These are phyloP conservation scores for Ctena decussata DNA, from an alignment of 2,888 invertebrate species.

Conservation along the genomic window DNA sequence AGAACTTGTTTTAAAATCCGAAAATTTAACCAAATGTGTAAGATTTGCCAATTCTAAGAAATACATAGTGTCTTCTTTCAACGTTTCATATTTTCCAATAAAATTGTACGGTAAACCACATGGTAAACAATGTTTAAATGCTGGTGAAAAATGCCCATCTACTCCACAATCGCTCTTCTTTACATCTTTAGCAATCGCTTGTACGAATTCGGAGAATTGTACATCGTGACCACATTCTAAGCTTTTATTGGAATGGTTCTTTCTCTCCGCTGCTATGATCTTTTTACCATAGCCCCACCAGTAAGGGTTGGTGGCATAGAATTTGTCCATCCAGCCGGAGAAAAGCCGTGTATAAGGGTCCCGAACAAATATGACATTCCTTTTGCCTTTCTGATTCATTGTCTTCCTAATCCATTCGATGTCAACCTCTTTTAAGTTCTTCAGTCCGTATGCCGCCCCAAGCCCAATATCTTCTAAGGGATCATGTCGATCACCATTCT, in stretches of 20 bases:
- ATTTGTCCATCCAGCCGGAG: conserved; percentile 71
- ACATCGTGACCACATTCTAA: conserved; percentile 65
- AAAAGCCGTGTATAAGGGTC: conserved; percentile 68
- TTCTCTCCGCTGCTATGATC: conserved; percentile 35
- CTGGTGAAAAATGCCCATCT: conserved; percentile 68
- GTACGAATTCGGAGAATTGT: conserved; percentile 68
- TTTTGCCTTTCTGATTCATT: not conserved
- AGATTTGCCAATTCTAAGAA: conserved; percentile 50
- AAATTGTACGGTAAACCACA: conserved; percentile 63
- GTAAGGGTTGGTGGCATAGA: conserved; percentile 65
- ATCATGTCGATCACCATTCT: not conserved
- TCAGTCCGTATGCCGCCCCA: not conserved
- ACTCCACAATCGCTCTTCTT: conserved; percentile 24
- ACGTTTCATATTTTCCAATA: conserved; percentile 70
- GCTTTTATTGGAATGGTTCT: conserved; percentile 27
- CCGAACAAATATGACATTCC: conserved; percentile 61
- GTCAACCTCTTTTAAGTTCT: not conserved
- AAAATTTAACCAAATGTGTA: conserved; percentile 21
- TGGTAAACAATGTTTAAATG: conserved; percentile 68
- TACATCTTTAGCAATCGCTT: conserved; percentile 50
- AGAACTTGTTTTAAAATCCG: conserved; percentile 28
- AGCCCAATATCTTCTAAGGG: not conserved
- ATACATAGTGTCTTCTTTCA: conserved; percentile 62
- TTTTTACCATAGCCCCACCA: conserved; percentile 61
- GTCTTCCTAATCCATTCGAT: not conserved